Conservation (phyloP, 2,888 invertebrate genomes). For the Clusia tigrina region DNA sequence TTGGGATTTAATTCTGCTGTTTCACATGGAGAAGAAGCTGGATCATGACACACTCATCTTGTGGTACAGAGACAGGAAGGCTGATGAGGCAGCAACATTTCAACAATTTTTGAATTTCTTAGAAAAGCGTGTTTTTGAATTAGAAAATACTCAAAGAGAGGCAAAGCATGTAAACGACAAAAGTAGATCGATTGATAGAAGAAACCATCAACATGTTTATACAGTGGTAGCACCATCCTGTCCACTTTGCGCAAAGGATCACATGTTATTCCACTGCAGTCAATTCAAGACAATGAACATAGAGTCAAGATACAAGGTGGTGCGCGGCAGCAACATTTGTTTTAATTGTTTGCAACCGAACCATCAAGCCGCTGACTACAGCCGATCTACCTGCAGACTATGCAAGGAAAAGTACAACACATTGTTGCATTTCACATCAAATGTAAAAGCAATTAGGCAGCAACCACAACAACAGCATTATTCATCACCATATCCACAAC, state of each 20-base stretch:
- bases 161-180: not conserved
- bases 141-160: slow-evolving; percentile 20
- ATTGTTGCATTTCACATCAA: slow-evolving; percentile 17
- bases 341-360: slow-evolving; percentile 25
- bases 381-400: slow-evolving; percentile 18
- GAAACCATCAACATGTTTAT: slow-evolving; percentile 1
- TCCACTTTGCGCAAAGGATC: slow-evolving; percentile 15
- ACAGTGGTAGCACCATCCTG: slow-evolving; percentile 13
- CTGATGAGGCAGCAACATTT: slow-evolving; percentile 16
- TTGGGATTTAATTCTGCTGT: slow-evolving; percentile 27
- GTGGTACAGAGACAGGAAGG: slow-evolving; percentile 24
- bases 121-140: slow-evolving; percentile 22
- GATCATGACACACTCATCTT: slow-evolving; percentile 25
- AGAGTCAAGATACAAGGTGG: not conserved
- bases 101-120: slow-evolving; percentile 26
- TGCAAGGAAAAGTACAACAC: slow-evolving; percentile 28
- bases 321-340: slow-evolving; percentile 21
- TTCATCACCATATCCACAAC: too few relatives aligned
- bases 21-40: slow-evolving; percentile 30
- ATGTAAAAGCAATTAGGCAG: not conserved
- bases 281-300: slow-evolving; percentile 11
- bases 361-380: slow-evolving; percentile 18
- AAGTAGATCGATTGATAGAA: not conserved
- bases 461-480: slow-evolving; percentile 3
- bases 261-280: slow-evolving; percentile 22